Conservation (phyloP, 2,113 vertebrate species). For the Strix uralensis region DNA sequence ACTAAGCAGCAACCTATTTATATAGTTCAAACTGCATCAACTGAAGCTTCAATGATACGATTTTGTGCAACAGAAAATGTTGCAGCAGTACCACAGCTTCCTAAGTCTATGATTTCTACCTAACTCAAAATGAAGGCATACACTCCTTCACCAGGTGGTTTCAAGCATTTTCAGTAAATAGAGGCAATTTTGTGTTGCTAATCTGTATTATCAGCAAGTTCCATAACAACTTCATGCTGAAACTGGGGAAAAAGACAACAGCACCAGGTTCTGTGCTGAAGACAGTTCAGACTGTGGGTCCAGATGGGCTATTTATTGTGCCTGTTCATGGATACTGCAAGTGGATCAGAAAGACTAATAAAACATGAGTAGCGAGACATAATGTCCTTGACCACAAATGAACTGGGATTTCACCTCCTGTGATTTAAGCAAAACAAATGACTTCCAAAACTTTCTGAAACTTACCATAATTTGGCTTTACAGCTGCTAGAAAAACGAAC, state of each 20-base stretch:
- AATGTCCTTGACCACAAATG: neutral
- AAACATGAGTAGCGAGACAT: neutral
- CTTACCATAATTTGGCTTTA: neutral
- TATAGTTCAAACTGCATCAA: neutral
- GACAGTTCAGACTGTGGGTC: neutral
- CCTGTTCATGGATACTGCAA: neutral
- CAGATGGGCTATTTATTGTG: neutral
- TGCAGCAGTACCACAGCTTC: neutral
- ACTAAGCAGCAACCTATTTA: neutral
- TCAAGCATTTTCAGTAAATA: neutral
- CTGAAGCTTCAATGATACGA: fast-evolving
- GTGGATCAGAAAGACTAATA: neutral
- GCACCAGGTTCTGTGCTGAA: neutral
- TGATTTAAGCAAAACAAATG: neutral
- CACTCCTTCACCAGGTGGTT: neutral
- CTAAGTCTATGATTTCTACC: neutral
- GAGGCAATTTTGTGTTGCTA: neutral
- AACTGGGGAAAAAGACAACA: neutral
- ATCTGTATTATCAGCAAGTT: neutral
- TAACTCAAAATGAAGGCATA: neutral
- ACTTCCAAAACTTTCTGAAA: neutral
- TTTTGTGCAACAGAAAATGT: neutral
- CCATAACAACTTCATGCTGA: neutral
- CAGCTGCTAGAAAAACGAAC: neutral
- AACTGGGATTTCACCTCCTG: neutral